Evolutionary conservation across 2,113 vertebrate species (phyloP).

Genomic region (Eretmochelys imbricata): DNA sequence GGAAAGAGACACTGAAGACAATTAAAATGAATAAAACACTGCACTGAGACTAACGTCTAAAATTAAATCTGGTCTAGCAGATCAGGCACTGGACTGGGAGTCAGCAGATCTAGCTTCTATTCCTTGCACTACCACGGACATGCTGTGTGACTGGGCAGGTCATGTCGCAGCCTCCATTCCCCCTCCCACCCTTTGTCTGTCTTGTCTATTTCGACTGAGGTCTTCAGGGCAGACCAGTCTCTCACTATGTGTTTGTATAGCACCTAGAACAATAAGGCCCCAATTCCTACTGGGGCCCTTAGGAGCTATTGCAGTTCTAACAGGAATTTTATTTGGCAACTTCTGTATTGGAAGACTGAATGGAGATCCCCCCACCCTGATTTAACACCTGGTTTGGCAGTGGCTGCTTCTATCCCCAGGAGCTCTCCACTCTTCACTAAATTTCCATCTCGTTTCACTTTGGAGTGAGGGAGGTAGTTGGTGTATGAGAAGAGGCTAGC

Average conservation of each 20-base stretch:
- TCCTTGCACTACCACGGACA: neutral
- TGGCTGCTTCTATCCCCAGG: neutral
- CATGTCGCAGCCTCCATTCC: neutral
- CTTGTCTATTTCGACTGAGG: neutral
- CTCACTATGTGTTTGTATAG: neutral
- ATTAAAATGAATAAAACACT: conserved; percentile 3
- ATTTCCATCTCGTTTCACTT: neutral
- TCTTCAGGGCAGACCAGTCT: neutral
- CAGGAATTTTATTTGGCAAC: neutral
- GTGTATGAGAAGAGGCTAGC: neutral
- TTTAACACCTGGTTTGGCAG: neutral
- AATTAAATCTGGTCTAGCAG: neutral
- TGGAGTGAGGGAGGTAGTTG: neutral
- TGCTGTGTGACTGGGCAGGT: neutral
- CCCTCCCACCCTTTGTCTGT: neutral
- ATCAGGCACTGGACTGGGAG: neutral
- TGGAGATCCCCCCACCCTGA: neutral
- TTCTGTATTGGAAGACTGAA: neutral
- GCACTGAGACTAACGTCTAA: neutral
- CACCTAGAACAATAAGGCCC: neutral
- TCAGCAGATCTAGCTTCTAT: fast-evolving
- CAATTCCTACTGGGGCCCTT: neutral
- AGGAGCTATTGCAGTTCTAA: neutral
- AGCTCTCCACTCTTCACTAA: neutral
- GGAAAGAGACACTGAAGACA: neutral